Conservation (phyloP, 2,888 invertebrate genomes). For the Folsomia candida region DNA sequence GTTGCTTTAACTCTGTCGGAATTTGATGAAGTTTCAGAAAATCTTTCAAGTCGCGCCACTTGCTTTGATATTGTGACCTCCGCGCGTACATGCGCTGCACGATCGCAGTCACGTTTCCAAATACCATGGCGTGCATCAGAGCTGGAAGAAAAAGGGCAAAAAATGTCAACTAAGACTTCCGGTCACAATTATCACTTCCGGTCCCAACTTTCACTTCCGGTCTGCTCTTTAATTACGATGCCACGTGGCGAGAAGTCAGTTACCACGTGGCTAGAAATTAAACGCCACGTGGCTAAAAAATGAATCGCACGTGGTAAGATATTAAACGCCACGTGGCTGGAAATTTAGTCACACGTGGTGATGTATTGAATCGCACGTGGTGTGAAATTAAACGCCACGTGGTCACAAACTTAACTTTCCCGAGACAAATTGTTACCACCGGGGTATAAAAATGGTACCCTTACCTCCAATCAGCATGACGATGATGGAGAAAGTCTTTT, state of each 20-base stretch:
- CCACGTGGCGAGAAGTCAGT: too few relatives aligned
- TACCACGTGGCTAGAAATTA: too few relatives aligned
- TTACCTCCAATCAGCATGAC: constrained; percentile 95
- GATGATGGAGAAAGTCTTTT: constrained; percentile 92
- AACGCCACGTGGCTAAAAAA: background rate
- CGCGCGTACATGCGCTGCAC: constrained; percentile 96
- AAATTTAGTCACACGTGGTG: background rate
- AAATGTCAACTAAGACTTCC: too few relatives aligned
- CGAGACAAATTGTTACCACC: too few relatives aligned
- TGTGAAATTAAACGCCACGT: too few relatives aligned
- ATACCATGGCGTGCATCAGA: constrained; percentile 95
- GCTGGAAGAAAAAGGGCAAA: constrained; percentile 66
- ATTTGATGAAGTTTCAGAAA: constrained; percentile 91
- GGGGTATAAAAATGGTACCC: too few relatives aligned
- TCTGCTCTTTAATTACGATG: too few relatives aligned
- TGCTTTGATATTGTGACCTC: constrained; percentile 87
- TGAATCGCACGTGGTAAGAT: background rate
- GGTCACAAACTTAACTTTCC: too few relatives aligned
- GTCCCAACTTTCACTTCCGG: too few relatives aligned
- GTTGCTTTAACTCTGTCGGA: constrained; percentile 88
- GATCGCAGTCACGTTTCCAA: constrained; percentile 95
- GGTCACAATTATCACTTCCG: too few relatives aligned
- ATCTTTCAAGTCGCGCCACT: constrained; percentile 92
- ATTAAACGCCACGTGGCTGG: background rate
- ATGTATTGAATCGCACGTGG: too few relatives aligned